phyloP scores from a whole-genome alignment of 1,140 invertebrate genomes.

The Lethocerus indicus region DNA sequence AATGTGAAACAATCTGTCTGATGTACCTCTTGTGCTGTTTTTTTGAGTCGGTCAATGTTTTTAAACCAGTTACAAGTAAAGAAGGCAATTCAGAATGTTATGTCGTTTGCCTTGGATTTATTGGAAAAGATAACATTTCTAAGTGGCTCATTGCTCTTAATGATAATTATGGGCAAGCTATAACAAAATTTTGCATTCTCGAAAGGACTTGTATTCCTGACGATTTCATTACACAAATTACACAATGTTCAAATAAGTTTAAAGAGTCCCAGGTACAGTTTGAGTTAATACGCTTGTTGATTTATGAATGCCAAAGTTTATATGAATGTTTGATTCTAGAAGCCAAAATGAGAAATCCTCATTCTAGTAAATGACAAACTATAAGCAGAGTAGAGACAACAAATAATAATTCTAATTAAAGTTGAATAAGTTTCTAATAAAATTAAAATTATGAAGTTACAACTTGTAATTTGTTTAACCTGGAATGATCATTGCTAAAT shows the following conservation, averaged over 20 bases:
- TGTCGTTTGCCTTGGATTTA: constrained; percentile 55
- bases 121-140: constrained; percentile 26
- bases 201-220: constrained; percentile 33
- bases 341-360: no score
- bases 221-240: constrained; percentile 48
- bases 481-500: no score
- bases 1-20: constrained; percentile 57
- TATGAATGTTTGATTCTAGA: no score
- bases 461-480: no score
- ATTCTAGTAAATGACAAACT: no score
- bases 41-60: constrained; percentile 54
- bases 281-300: no score
- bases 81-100: constrained; percentile 90
- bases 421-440: no score
- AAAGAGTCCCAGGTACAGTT: constrained; percentile 39
- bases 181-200: constrained; percentile 11
- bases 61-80: constrained; percentile 82
- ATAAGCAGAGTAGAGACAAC: no score
- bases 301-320: no score
- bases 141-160: constrained; percentile 29
- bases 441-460: no score
- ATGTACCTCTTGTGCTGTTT: constrained; percentile 61
- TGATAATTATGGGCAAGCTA: constrained; percentile 25
- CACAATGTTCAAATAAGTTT: constrained; percentile 41
- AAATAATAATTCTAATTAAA: no score